A percentile compares a stretch with the other conserved stretches of the same genome.
Conservation (phyloP, 1,140 invertebrate genomes). For the Drosophila persimilis region DNA sequence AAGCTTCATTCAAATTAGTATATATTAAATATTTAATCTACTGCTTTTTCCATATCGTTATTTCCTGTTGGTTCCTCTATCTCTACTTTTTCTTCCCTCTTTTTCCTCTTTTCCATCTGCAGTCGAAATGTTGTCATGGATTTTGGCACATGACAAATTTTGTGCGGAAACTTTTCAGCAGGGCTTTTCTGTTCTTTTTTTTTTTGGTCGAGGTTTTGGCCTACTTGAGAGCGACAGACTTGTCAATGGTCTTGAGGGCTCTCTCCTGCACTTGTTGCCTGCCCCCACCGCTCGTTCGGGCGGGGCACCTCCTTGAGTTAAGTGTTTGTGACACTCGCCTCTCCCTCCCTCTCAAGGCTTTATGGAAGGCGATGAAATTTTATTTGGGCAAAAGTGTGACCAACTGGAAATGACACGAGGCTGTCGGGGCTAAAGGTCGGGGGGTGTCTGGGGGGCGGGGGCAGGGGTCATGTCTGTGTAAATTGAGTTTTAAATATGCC, state of each 20-base stretch:
- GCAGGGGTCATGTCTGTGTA: slow-evolving; percentile 11
- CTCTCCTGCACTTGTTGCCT: slow-evolving; percentile 1
- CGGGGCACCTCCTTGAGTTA: slow-evolving; percentile 46
- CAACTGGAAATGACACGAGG: slow-evolving; percentile 49
- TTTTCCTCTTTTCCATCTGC: background rate
- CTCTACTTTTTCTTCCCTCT: no score
- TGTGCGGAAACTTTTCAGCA: slow-evolving; percentile 3
- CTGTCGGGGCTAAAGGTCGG: slow-evolving; percentile 33
- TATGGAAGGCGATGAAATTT: slow-evolving; percentile 54
- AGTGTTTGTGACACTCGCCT: slow-evolving; percentile 65
- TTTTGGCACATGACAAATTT: slow-evolving; percentile 24
- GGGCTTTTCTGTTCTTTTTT: background rate
- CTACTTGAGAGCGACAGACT: slow-evolving; percentile 22
- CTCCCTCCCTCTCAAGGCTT: slow-evolving; percentile 42
- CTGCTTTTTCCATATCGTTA: no score
- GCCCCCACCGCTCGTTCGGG: background rate
- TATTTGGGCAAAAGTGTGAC: slow-evolving; percentile 59
- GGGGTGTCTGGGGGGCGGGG: background rate
- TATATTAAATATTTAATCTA: no score
- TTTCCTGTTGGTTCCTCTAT: no score
- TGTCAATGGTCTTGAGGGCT: slow-evolving; percentile 19
- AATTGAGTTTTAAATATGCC: slow-evolving; percentile 58
- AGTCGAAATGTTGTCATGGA: background rate
- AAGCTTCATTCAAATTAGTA: no score
- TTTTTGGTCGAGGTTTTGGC: slow-evolving; percentile 2